phyloP scores from a whole-genome alignment of 2,113 vertebrate genomes.

The Pipra filicauda region DNA sequence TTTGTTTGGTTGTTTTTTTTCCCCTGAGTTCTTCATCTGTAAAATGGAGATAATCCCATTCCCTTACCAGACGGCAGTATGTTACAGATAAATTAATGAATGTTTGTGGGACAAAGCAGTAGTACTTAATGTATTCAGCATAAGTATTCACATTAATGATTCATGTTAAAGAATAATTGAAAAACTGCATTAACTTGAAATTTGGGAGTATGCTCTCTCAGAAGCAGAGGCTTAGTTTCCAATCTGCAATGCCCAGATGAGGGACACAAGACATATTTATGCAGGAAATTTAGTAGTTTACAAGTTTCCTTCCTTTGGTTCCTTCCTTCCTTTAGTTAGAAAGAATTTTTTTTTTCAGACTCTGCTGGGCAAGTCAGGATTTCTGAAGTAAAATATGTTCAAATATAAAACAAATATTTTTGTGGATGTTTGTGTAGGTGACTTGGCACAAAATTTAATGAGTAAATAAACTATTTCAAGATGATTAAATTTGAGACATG shows the following conservation, averaged over 20 bases:
- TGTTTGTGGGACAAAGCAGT: neutral
- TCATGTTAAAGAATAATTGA: neutral
- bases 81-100: neutral
- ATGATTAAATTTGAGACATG: neutral
- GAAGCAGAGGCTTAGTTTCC: constrained; percentile 7
- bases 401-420: neutral
- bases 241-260: neutral
- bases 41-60: neutral
- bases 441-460: neutral
- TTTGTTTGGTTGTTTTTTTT: neutral
- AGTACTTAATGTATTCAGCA: neutral
- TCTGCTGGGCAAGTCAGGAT: neutral
- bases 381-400: neutral
- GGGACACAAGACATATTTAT: constrained; percentile 37
- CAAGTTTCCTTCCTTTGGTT: constrained; percentile 55
- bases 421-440: neutral
- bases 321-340: constrained; percentile 53
- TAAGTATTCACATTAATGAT: constrained; percentile 3
- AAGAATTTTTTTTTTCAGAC: neutral
- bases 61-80: neutral
- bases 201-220: neutral
- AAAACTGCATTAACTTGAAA: neutral
- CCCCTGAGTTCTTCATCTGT: neutral
- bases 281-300: constrained; percentile 57
- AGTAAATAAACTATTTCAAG: neutral